Evolutionary conservation across 2,888 invertebrate species (phyloP), one percentile per base, ranked within the genome.

Genomic region (Hyles lineata): DNA sequence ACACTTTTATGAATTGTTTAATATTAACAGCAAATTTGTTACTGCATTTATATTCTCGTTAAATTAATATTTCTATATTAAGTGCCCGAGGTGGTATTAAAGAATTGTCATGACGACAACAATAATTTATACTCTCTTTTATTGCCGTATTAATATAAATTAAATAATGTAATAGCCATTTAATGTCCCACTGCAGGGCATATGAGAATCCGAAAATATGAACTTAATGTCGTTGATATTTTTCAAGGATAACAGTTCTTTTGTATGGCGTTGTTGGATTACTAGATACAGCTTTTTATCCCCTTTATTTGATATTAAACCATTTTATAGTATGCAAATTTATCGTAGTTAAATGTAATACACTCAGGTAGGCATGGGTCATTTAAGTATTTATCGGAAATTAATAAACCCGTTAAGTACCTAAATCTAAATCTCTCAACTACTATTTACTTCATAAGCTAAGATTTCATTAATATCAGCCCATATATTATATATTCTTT

Each of bases 91-190:
- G 50, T 43, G 67, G 11, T 67, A 43, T 43, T 63, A 43, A 62
- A 67, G 43, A 63, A 63, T 67, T 50, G 50, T 43, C 50, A 67
- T 23, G 43, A 67, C 17, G 50, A 67, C 50, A 50, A 43, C 21
- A 21, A 59, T 43, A 67, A 67, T 23, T 50, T 50, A 67, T 67
- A 50, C 15, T 23, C 23, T 43, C 23, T 67, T 50, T 23, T 6
- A 67, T 32, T 61, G 6, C 55, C n/a, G 63, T 43, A 43, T 67
- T 50, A 67, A 63, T 63, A 63, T 63, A 21, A 63, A 67, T 50
- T 67, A 50, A 67, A 67, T 67, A 67, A 17, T 67, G 9, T 67
- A 23, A 67, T 67, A 50, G 50, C 67, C 50, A 23, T 63, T 67
- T 67, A 50, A 67, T 43, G 17, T 43, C 43, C 21, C 7, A 43